Evolutionary conservation across 1,140 invertebrate genomes (phyloP), one percentile per base, ranked within the genome.

Genomic region (Heliconius hewitsoni): DNA sequence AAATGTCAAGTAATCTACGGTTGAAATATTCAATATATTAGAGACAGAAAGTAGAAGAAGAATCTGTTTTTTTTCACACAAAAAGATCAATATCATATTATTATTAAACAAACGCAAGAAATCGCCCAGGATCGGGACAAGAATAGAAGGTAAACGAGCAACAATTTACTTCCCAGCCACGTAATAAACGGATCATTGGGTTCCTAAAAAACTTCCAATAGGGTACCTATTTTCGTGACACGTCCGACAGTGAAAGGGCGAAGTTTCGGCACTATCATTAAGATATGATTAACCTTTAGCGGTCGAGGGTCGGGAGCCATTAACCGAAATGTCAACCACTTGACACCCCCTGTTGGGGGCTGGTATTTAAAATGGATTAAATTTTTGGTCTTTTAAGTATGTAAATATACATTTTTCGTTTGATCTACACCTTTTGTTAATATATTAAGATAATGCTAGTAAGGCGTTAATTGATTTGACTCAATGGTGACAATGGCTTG

Each of bases 201-300:
- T 46, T 37, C 71, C 72, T 77, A 81, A 82, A 78, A 80, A 78
- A 57, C 70, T 70, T 39, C 37, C 71, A 70, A 73, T 78, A 42
- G 73, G 42, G 42, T 16, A 16, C 42, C 42, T 76, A 71, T 78
- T 81, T 81, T 81, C 74, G 82, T 79, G 77, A 83, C 80, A 84
- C 80, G 73, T 81, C 72, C 60, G 74, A 79, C 77, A 77, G 39
- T 71, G 60, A 87, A 86, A 86, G 84, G 86, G 85, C 82, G 82
- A 74, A 71, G 80, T 85, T 90, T 88, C 86, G 84, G 81, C 83
- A 86, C 85, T 87, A 84, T 91, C 90, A 92, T 91, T 90, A 90
- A 83, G 83, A 85, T 74, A 89, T 87, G 87, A 91, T 91, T 92
- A 92, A 91, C 91, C 91, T 92, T 92, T 91, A 27, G 77, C 78